Conservation (phyloP, 2,113 vertebrate species). For the Platysternon megacephalum region DNA sequence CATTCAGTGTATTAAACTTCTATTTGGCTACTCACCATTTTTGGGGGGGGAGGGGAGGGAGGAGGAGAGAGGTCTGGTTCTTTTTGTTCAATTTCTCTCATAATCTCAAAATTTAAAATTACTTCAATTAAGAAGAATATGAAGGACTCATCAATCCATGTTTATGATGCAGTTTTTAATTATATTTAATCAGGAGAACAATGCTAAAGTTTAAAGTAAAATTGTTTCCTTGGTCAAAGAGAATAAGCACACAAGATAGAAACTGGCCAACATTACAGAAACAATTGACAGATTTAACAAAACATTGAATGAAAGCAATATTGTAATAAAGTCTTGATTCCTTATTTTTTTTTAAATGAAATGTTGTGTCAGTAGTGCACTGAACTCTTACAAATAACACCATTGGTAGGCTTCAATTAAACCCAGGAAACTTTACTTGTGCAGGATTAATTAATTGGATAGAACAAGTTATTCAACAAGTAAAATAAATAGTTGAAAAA, state of each 20-base stretch:
- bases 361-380: neutral
- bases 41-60: fast-evolving
- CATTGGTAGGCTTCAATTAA: neutral
- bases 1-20: neutral
- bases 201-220: neutral
- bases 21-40: neutral
- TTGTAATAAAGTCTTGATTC: neutral
- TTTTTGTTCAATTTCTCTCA: neutral
- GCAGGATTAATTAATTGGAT: neutral
- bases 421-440: neutral
- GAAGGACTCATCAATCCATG: neutral
- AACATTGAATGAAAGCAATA: neutral
- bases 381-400: neutral
- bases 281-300: neutral
- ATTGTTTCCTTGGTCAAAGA: neutral
- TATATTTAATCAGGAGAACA: neutral
- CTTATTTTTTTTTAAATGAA: neutral
- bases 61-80: neutral
- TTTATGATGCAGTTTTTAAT: neutral
- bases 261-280: neutral
- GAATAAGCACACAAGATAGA: neutral
- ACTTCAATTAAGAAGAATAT: neutral
- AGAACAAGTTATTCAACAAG: neutral
- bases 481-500: neutral
- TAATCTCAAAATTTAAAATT: neutral